phyloP scores from a whole-genome alignment of 1,140 invertebrate species.

The Forficula auricularia region DNA sequence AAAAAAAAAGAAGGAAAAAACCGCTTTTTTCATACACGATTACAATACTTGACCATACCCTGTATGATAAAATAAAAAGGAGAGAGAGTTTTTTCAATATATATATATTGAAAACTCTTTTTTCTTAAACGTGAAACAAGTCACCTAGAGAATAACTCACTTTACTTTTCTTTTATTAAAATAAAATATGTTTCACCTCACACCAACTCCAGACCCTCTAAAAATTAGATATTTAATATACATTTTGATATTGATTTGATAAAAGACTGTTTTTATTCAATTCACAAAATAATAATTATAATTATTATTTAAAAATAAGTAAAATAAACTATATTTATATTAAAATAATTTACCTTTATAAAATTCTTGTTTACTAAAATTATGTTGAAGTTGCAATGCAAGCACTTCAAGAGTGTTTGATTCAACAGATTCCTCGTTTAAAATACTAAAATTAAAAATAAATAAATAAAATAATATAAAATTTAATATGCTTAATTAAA shows the following conservation, averaged over 20 bases:
- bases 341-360: constrained; percentile 41
- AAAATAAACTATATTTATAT: neutral
- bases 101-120: too few relatives aligned
- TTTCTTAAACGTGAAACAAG: too few relatives aligned
- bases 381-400: constrained; percentile 49
- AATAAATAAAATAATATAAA: constrained; percentile 1
- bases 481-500: neutral
- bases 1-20: too few relatives aligned
- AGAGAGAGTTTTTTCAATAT: too few relatives aligned
- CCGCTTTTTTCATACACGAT: too few relatives aligned
- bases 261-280: neutral
- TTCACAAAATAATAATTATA: neutral
- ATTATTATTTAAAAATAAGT: neutral
- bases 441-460: constrained; percentile 29
- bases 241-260: neutral
- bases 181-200: too few relatives aligned
- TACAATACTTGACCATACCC: too few relatives aligned
- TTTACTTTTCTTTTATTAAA: too few relatives aligned
- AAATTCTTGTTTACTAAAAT: constrained; percentile 53
- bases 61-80: too few relatives aligned
- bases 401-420: constrained; percentile 43
- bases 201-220: too few relatives aligned
- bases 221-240: neutral
- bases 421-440: constrained; percentile 45
- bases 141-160: too few relatives aligned